Percentiles rank a stretch among this genome's conserved stretches.
Conservation (phyloP, 2,888 invertebrate genomes). For the Drosophila mayaguana region DNA sequence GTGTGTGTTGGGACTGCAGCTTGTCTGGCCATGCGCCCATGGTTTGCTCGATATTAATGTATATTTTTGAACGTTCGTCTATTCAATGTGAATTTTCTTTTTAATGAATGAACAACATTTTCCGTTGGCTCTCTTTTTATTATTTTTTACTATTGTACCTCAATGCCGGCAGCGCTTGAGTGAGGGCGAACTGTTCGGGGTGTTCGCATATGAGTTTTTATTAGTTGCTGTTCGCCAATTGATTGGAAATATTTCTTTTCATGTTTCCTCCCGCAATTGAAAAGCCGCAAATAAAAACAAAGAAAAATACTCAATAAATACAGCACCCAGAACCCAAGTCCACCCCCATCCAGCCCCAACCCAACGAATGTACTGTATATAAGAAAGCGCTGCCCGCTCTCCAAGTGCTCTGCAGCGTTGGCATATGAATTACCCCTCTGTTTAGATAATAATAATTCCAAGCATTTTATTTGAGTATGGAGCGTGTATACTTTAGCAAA, state of each 20-base stretch:
- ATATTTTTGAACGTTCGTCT: slow-evolving; percentile 51
- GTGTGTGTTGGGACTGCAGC: slow-evolving; percentile 27
- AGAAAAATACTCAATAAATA: slow-evolving; percentile 44
- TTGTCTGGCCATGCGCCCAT: slow-evolving; percentile 30
- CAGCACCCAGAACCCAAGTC: neutral
- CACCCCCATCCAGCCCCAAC: neutral
- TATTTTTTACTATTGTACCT: slow-evolving; percentile 36
- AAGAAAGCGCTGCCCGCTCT: slow-evolving; percentile 13
- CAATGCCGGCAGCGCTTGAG: neutral
- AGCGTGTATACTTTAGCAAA: slow-evolving; percentile 37
- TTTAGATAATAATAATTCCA: slow-evolving; percentile 73
- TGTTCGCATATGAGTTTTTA: slow-evolving; percentile 69
- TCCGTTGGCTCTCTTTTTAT: slow-evolving; percentile 41
- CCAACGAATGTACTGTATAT: neutral
- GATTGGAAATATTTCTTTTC: slow-evolving; percentile 80
- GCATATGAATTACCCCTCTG: slow-evolving; percentile 65
- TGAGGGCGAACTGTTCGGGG: neutral
- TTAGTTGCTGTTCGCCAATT: slow-evolving; percentile 76
- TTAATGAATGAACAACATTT: slow-evolving; percentile 78
- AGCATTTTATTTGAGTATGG: slow-evolving; percentile 59
- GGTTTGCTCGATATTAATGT: slow-evolving; percentile 33
- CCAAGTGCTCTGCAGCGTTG: slow-evolving; percentile 57
- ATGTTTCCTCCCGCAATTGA: slow-evolving; percentile 61
- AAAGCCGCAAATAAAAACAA: slow-evolving; percentile 58
- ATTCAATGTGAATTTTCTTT: slow-evolving; percentile 69